Evolutionary conservation across 1,140 invertebrate species (phyloP), one percentile per base, ranked within the genome.

Genomic region (Drosophila guanche): DNA sequence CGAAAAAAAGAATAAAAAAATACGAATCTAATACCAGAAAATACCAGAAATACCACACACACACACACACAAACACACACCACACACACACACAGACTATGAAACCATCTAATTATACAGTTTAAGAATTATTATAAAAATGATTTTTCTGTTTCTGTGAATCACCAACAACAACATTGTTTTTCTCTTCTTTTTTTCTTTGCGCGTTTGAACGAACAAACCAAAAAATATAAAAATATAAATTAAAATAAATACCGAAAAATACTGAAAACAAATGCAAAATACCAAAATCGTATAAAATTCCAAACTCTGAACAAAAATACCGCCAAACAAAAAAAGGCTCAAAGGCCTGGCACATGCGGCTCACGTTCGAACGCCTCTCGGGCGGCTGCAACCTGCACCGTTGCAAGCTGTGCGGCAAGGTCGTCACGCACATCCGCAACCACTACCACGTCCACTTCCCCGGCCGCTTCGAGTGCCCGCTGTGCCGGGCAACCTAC

Each of bases 361-460:
- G 95, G 93, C 95, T 96, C 93, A 96, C 95, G 92, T 97, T 96
- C 94, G 96, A 97, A 94, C 95, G 95, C 89, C 94, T 96, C 93
- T 95, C 95, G 93, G 95, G 95, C 92, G 95, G 95, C 93, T 95
- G 95, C 92, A 96, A 96, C 94, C 95, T 96, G 93, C 95, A 96
- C 94, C 95, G 95, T 92, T 96, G 96, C 94, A 96, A 96, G 94
- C 94, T 96, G 93, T 97, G 96, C 94, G 96, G 96, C 93, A 97
- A 96, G 94, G 95, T 96, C 93, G 96, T 96, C 93, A 96, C 96
- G 92, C 95, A 97, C 94, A 96, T 96, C 93, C 95, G 96, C 92
- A 97, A 96, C 93, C 96, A 97, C 93, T 96, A 96, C 93, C 95
- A 96, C 93, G 96, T 96, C 92, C 96, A 96, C 93, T 96, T 96